phyloP scores from a whole-genome alignment of 2,113 vertebrate genomes.

The Brachypodius melanocephalos region DNA sequence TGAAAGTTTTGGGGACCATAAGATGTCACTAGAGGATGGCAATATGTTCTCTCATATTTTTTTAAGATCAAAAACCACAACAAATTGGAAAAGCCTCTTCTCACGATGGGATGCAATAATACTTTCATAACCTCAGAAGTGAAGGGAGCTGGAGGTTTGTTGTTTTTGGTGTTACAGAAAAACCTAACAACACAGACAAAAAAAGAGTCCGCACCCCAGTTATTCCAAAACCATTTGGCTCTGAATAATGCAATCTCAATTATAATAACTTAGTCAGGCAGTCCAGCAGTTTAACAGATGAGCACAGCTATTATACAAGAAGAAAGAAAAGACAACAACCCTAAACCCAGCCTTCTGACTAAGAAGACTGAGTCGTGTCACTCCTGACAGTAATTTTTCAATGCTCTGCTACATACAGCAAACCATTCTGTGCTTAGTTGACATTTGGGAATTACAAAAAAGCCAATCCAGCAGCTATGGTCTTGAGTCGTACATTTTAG shows the following conservation, averaged over 20 bases:
- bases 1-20: neutral
- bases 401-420: neutral
- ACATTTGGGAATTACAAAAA: neutral
- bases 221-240: neutral
- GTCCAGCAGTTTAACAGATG: neutral
- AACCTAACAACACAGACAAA: neutral
- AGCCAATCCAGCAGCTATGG: neutral
- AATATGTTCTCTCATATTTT: neutral
- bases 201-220: neutral
- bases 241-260: neutral
- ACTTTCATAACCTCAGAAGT: neutral
- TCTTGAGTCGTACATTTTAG: slow-evolving; percentile 20
- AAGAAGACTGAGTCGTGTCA: neutral
- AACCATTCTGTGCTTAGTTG: neutral
- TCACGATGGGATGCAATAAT: neutral
- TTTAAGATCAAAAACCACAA: neutral
- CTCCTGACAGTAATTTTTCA: neutral
- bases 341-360: neutral
- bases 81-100: neutral
- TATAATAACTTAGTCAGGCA: neutral
- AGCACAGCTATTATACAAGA: neutral
- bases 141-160: neutral
- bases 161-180: neutral
- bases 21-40: neutral
- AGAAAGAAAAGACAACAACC: neutral